A percentile compares a stretch with the other conserved stretches of the same genome.
These are phyloP conservation scores for Philonicus albiceps DNA, from an alignment of 2,888 invertebrate species.

Conservation along the genomic window DNA sequence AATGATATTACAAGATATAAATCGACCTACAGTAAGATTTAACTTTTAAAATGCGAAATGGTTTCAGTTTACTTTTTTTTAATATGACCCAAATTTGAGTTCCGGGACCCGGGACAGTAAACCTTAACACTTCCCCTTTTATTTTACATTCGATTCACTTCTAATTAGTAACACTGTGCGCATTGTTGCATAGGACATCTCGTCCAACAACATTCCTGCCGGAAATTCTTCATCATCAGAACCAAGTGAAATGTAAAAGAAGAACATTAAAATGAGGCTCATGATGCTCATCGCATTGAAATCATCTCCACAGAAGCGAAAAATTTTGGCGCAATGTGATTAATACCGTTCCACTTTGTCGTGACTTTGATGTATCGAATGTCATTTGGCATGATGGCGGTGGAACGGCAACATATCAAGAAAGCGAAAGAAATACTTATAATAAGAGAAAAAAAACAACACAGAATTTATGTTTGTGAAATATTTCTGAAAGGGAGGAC, in stretches of 20 bases:
- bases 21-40: neutral
- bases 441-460: neutral
- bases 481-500: neutral
- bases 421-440: neutral
- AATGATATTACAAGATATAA: no score
- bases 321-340: neutral
- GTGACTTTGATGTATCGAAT: constrained; percentile 8
- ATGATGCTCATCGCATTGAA: neutral
- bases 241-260: neutral
- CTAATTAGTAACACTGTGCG: neutral
- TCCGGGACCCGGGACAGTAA: neutral
- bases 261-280: neutral
- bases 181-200: neutral
- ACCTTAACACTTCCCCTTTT: neutral
- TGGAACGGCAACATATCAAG: neutral
- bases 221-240: neutral
- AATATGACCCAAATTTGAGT: neutral
- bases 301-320: neutral
- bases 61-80: neutral
- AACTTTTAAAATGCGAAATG: no score
- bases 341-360: constrained; percentile 12
- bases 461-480: neutral
- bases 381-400: neutral
- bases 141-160: neutral
- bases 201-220: neutral